A percentile compares a stretch with the other conserved stretches of the same genome.
Evolutionary conservation across 2,797 vertebrate genomes (phyloP).

Genomic region (Cacajao melanocephalus): DNA sequence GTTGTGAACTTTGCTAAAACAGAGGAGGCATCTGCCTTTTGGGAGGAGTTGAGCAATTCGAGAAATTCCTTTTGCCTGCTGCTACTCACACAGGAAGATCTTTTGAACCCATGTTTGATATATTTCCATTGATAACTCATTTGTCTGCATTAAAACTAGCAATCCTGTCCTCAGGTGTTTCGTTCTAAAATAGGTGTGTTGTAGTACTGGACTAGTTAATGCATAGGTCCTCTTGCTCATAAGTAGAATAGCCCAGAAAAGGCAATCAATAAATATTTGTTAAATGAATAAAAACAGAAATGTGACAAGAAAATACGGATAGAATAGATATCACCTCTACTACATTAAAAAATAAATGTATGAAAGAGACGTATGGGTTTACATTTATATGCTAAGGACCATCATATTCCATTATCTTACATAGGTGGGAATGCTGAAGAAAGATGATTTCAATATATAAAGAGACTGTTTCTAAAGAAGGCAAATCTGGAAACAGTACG

Average conservation of each 20-base stretch:
- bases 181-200: neutral
- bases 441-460: neutral
- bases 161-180: neutral
- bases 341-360: neutral
- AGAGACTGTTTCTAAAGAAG: neutral
- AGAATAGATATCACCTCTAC: neutral
- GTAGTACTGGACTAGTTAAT: neutral
- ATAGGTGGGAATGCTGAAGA: neutral
- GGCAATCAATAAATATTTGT: neutral
- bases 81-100: neutral
- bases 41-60: neutral
- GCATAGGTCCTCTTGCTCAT: neutral
- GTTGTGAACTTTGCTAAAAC: neutral
- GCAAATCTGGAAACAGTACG: neutral
- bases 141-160: neutral
- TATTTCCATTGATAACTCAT: neutral
- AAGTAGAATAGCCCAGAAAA: neutral
- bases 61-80: neutral
- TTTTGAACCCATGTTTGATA: neutral
- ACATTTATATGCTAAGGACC: neutral
- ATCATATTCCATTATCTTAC: neutral
- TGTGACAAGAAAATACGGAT: neutral
- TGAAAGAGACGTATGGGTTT: neutral
- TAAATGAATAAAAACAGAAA: constrained; percentile 15
- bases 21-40: neutral